phyloP scores from a whole-genome alignment of 2,888 invertebrate species.

The Eristalis tenax region DNA sequence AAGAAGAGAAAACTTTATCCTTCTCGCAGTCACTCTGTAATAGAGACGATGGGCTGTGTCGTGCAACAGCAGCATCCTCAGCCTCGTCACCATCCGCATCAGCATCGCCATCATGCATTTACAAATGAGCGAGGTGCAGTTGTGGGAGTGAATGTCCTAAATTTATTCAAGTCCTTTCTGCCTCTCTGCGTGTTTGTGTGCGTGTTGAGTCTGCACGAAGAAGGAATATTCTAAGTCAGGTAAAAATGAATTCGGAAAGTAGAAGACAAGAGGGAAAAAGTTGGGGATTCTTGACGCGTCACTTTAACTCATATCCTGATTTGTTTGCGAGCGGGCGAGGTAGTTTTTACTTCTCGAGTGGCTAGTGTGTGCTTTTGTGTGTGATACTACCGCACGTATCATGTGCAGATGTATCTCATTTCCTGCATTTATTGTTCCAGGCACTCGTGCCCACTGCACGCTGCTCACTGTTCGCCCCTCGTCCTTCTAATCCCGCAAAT shows the following conservation, averaged over 20 bases:
- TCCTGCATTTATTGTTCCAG: slow-evolving; percentile 61
- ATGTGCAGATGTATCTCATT: slow-evolving; percentile 57
- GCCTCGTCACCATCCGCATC: slow-evolving; percentile 37
- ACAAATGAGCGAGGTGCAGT: slow-evolving; percentile 63
- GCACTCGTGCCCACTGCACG: slow-evolving; percentile 32
- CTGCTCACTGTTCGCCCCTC: neutral
- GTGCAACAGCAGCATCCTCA: neutral
- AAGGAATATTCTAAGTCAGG: slow-evolving; percentile 15
- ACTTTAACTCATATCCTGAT: slow-evolving; percentile 71
- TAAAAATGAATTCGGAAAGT: slow-evolving; percentile 27
- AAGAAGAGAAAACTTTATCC: slow-evolving; percentile 68
- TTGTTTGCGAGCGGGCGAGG: slow-evolving; percentile 51
- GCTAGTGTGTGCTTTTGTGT: neutral
- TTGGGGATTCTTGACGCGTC: slow-evolving; percentile 66
- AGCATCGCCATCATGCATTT: slow-evolving; percentile 59
- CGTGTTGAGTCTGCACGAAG: neutral
- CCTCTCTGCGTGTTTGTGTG: neutral
- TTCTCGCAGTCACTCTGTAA: slow-evolving; percentile 60
- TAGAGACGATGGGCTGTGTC: slow-evolving; percentile 45
- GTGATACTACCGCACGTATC: slow-evolving; percentile 35
- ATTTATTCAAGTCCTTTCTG: neutral
- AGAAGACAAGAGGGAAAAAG: slow-evolving; percentile 32
- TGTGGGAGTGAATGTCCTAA: slow-evolving; percentile 22
- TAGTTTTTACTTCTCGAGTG: slow-evolving; percentile 34
- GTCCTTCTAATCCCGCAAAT: slow-evolving; percentile 42